Percentiles rank a stretch among this genome's conserved stretches.
Evolutionary conservation across 1,140 invertebrate genomes (phyloP).

Genomic region (Drosophila oshimai): DNA sequence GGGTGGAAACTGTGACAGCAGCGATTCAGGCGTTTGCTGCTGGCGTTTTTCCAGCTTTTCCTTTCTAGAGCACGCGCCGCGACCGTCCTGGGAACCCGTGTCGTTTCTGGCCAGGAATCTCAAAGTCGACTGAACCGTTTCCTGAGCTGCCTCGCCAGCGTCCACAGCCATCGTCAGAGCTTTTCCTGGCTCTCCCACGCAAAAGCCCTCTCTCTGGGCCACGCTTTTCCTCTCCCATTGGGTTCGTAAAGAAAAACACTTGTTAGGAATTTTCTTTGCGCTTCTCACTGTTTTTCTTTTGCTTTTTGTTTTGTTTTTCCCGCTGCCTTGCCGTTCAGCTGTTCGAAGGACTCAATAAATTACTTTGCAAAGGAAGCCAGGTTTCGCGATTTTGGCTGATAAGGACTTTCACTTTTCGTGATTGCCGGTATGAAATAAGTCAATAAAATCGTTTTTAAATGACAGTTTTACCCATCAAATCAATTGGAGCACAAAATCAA

Average conservation of each 20-base stretch:
- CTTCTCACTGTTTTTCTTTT: conserved; percentile 1
- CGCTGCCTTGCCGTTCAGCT: conserved; percentile 27
- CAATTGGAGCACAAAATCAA: neutral
- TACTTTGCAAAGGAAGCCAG: conserved; percentile 23
- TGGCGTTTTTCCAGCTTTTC: conserved; percentile 67
- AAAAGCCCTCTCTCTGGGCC: conserved; percentile 51
- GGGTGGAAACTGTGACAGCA: conserved; percentile 52
- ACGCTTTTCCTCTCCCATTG: neutral
- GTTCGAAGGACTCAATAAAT: conserved; percentile 58
- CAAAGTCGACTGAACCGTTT: conserved; percentile 60
- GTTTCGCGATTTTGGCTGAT: conserved; percentile 42
- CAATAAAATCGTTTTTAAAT: conserved; percentile 8
- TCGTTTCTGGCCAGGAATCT: conserved; percentile 71
- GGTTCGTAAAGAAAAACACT: conserved; percentile 64
- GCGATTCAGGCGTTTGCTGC: conserved; percentile 42
- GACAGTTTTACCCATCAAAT: neutral
- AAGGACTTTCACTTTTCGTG: conserved; percentile 29
- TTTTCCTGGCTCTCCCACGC: conserved; percentile 32
- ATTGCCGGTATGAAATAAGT: conserved; percentile 11
- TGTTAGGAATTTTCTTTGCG: conserved; percentile 68
- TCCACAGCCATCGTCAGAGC: conserved; percentile 25
- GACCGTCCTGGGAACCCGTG: conserved; percentile 6
- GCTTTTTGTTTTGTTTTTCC: conserved; percentile 34
- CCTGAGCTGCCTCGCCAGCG: conserved; percentile 38
- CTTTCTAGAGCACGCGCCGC: conserved; percentile 47